phyloP scores from a whole-genome alignment of 2,888 invertebrate species.

The Hyposoter dolosus region DNA sequence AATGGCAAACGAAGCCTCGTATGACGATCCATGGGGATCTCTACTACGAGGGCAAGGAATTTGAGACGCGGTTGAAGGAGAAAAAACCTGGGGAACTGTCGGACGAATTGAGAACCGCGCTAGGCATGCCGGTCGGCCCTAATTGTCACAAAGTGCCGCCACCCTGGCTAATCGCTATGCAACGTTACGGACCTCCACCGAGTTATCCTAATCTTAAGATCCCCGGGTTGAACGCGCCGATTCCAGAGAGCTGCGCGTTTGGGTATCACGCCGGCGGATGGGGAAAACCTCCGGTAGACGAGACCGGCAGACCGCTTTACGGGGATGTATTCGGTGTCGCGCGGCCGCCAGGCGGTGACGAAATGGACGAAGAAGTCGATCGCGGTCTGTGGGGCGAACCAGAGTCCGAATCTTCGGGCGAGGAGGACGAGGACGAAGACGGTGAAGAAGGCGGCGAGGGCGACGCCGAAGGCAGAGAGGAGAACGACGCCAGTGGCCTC shows the following conservation, averaged over 20 bases:
- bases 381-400: slow-evolving; percentile 91
- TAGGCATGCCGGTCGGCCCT: slow-evolving; percentile 99
- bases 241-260: slow-evolving; percentile 98
- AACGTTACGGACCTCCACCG: slow-evolving; percentile 99
- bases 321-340: slow-evolving; percentile 98
- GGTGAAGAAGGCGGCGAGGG: slow-evolving; percentile 87
- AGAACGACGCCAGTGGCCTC: slow-evolving; percentile 92
- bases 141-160: slow-evolving; percentile 96
- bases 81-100: slow-evolving; percentile 99
- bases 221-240: slow-evolving; percentile 98
- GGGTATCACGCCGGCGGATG: slow-evolving; percentile 99
- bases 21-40: slow-evolving; percentile 99
- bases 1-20: slow-evolving; percentile 99
- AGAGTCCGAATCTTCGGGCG: slow-evolving; percentile 85
- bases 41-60: slow-evolving; percentile 99
- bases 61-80: slow-evolving; percentile 98
- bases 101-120: slow-evolving; percentile 97
- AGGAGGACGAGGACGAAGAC: slow-evolving; percentile 87
- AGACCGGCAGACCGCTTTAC: slow-evolving; percentile 98
- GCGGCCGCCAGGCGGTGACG: slow-evolving; percentile 90
- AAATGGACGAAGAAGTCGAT: slow-evolving; percentile 94
- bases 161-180: slow-evolving; percentile 98
- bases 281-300: slow-evolving; percentile 99
- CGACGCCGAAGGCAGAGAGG: slow-evolving; percentile 83
- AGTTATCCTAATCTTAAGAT: slow-evolving; percentile 99